Percentiles rank a stretch among this genome's conserved stretches.
Conservation (phyloP, 2,888 invertebrate genomes). For the Nipponacmea schrenckii region DNA sequence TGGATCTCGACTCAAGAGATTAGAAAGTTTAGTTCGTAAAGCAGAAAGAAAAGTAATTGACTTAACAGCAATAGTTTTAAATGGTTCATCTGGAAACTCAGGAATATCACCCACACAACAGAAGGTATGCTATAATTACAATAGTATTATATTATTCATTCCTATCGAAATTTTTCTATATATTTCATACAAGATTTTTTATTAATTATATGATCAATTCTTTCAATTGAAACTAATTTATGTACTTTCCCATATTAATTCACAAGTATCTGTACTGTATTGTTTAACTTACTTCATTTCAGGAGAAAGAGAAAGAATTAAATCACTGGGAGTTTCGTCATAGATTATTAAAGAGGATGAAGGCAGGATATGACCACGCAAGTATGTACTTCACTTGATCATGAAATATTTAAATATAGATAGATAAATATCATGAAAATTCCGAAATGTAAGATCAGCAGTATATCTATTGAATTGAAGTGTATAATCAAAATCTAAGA, state of each 20-base stretch:
- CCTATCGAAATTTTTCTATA: no score
- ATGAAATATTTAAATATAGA: background rate
- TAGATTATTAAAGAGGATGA: constrained; percentile 81
- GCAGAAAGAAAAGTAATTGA: constrained; percentile 87
- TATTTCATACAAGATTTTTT: no score
- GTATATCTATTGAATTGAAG: no score
- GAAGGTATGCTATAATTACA: constrained; percentile 37
- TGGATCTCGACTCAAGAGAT: constrained; percentile 55
- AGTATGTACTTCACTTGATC: constrained; percentile 69
- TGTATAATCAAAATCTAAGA: no score
- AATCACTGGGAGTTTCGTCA: constrained; percentile 88
- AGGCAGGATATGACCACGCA: constrained; percentile 88
- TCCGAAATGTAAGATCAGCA: no score
- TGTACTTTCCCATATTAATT: background rate
- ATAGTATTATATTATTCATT: no score
- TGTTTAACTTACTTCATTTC: background rate
- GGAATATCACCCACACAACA: constrained; percentile 54
- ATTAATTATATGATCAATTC: no score
- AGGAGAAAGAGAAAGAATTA: constrained; percentile 69
- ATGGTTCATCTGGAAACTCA: constrained; percentile 49
- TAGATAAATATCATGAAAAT: no score
- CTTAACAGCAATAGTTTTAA: constrained; percentile 72
- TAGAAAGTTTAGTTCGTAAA: constrained; percentile 71
- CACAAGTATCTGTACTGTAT: no score
- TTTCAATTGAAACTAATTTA: background rate